These are phyloP conservation scores for Thamnophis sirtalis DNA, from an alignment of 2,113 vertebrate species.

Conservation along the genomic window DNA sequence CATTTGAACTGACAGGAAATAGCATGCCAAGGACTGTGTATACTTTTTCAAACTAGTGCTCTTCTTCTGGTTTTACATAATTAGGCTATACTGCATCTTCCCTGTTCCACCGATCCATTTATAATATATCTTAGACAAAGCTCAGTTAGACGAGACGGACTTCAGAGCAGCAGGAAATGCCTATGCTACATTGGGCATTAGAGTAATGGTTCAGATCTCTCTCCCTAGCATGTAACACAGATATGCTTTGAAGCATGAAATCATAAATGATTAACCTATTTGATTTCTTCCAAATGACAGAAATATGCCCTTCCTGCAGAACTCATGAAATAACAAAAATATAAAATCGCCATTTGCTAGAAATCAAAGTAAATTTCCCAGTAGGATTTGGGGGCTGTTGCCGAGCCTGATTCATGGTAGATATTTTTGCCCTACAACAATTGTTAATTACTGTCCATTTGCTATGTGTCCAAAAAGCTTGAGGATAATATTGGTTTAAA, in stretches of 20 bases:
- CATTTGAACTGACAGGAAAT: conserved; percentile 40
- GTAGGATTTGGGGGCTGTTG: conserved; percentile 1
- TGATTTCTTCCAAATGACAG: conserved; percentile 61
- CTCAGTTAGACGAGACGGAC: conserved; percentile 52
- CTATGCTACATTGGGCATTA: conserved; percentile 63
- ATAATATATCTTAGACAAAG: conserved; percentile 56
- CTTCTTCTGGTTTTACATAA: conserved; percentile 50
- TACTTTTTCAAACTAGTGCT: conserved; percentile 45
- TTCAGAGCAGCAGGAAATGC: conserved; percentile 55
- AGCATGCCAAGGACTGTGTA: conserved; percentile 36
- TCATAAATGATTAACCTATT: conserved; percentile 69
- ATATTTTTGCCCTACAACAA: conserved; percentile 51
- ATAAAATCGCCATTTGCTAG: conserved; percentile 14
- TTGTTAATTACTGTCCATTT: conserved; percentile 59
- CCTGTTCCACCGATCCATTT: conserved; percentile 45
- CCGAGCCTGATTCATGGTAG: conserved; percentile 36
- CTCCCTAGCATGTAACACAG: conserved; percentile 58
- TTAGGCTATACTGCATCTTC: conserved; percentile 42
- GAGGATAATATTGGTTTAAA: conserved; percentile 37
- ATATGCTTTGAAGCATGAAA: conserved; percentile 68
- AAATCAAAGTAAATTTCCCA: conserved; percentile 33
- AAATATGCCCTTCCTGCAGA: conserved; percentile 48
- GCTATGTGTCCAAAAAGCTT: conserved; percentile 43
- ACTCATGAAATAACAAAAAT: conserved; percentile 42
- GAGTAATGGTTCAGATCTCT: conserved; percentile 63